Conservation (phyloP, 2,797 vertebrate genomes). For the Platalea minor region DNA sequence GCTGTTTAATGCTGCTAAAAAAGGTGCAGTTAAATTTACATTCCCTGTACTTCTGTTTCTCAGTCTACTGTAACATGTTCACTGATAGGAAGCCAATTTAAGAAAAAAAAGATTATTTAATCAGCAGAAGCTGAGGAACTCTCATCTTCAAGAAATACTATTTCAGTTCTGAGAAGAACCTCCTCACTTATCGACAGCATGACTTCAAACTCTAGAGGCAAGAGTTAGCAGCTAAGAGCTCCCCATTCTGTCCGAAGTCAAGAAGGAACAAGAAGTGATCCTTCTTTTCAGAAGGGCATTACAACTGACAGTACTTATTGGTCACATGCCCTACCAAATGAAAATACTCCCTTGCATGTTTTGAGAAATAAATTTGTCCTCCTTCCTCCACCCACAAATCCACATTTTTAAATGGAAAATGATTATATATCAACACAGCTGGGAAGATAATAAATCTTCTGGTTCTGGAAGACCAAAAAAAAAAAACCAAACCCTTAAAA, state of each 20-base stretch:
- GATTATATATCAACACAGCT: not conserved
- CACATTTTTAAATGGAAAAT: not conserved
- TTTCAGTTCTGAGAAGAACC: not conserved
- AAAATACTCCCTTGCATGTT: not conserved
- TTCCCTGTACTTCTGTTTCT: not conserved
- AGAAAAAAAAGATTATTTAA: not conserved
- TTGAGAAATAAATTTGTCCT: not conserved
- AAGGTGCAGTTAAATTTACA: not conserved
- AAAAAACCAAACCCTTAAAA: not conserved
- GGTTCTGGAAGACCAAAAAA: not conserved
- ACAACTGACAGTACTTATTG: not conserved
- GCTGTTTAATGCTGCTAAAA: not conserved
- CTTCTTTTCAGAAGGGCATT: not conserved
- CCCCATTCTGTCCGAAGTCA: not conserved
- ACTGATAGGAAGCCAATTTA: not conserved
- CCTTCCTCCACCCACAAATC: not conserved
- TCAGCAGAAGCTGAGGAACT: not conserved
- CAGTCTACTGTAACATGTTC: not conserved
- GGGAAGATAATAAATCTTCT: not conserved
- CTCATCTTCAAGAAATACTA: not conserved
- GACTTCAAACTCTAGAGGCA: not conserved
- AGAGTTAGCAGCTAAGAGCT: not conserved
- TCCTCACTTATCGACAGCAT: not conserved
- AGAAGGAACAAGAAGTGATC: not conserved
- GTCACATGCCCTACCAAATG: accelerated